Conservation (phyloP, 2,888 invertebrate species). For the Acrocera orbiculus region DNA sequence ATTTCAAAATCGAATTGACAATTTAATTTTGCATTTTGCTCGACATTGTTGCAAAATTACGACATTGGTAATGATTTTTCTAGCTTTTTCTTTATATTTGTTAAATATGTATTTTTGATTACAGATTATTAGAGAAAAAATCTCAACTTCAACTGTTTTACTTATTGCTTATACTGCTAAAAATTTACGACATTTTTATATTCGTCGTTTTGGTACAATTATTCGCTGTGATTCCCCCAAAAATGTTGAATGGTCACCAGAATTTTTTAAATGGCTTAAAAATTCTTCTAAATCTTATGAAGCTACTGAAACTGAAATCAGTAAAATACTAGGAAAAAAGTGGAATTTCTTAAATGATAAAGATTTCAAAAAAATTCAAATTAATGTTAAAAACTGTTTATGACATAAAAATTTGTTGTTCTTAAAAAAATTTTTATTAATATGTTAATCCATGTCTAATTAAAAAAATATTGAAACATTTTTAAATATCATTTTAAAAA, state of each 20-base stretch:
- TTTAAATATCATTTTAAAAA: too few relatives aligned
- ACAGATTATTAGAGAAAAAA: conserved; percentile 52
- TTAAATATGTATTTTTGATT: too few relatives aligned
- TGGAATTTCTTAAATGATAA: conserved; percentile 52
- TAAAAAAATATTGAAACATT: too few relatives aligned
- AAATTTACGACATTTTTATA: conserved; percentile 41
- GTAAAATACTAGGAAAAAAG: conserved; percentile 43
- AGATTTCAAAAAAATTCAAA: conserved; percentile 37
- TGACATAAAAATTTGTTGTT: conserved; percentile 10
- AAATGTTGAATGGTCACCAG: conserved; percentile 45
- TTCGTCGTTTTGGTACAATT: conserved; percentile 55
- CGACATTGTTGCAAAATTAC: conserved; percentile 47
- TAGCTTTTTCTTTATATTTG: too few relatives aligned
- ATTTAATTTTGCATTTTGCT: conserved; percentile 44
- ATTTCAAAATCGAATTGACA: conserved; percentile 54
- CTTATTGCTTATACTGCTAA: conserved; percentile 47
- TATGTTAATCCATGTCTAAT: too few relatives aligned
- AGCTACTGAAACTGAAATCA: conserved; percentile 46
- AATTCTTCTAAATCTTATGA: conserved; percentile 43
- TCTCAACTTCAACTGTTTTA: conserved; percentile 60
- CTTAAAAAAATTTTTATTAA: too few relatives aligned
- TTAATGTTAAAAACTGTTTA: conserved; percentile 21
- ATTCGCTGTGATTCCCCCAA: conserved; percentile 51
- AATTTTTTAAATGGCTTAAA: conserved; percentile 49
- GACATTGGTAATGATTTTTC: conserved; percentile 47